Conservation (phyloP, 2,113 vertebrate species). For the Euleptes europaea region DNA sequence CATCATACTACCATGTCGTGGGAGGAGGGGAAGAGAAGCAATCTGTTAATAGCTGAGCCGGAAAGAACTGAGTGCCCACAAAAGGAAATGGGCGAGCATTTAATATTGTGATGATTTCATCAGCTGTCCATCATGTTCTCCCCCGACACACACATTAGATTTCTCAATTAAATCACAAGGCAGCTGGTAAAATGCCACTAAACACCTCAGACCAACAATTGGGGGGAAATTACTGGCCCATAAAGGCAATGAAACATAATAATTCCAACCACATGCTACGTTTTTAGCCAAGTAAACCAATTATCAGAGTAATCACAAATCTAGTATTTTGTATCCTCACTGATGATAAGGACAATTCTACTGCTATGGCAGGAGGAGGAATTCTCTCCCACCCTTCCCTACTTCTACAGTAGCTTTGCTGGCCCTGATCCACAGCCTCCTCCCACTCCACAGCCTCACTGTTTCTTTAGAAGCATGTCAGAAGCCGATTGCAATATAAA, state of each 20-base stretch:
- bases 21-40: too few relatives aligned
- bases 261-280: neutral
- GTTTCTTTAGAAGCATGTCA: too few relatives aligned
- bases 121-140: neutral
- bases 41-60: too few relatives aligned
- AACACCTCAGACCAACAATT: neutral
- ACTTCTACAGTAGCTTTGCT: neutral
- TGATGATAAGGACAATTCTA: neutral
- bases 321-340: neutral
- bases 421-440: too few relatives aligned
- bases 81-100: too few relatives aligned
- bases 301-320: neutral
- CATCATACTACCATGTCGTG: too few relatives aligned
- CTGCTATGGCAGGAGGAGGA: too few relatives aligned
- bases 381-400: neutral
- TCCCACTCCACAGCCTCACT: too few relatives aligned
- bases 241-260: neutral
- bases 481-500: too few relatives aligned
- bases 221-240: neutral
- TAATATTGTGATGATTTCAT: neutral
- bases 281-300: neutral
- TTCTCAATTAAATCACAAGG: neutral
- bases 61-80: too few relatives aligned
- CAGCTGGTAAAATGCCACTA: too few relatives aligned
- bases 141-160: neutral